Base-by-base conservation (phyloP, 2,888 invertebrate species). In the Epirrita christyi region DNA sequence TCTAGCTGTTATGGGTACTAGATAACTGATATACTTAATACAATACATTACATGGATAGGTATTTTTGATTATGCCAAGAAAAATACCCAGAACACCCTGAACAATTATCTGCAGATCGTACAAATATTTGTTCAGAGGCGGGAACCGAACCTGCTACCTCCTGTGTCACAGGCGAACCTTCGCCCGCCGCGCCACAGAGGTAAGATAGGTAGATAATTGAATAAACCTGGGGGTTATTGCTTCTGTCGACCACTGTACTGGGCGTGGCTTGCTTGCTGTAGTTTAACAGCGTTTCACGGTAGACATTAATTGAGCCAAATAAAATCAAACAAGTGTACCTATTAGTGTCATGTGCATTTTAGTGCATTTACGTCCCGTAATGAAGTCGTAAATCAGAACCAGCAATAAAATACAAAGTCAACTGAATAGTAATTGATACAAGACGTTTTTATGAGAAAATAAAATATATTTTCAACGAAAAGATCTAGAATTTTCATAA, bases 301-400 rank as follows among this genome's bases (percentile, higher is more conserved):
- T 86, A 89, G 81, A 80, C 87, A 86, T 88, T 88, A 88, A 90
- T 90, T 89, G 87, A 75, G 71, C 78, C 75, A 78, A 82, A 81
- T 86, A 76, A 81, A 86, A 85, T 87, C 83, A 86, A 83, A 85
- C 77, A 59, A 61, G 64, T 60, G 50, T 61, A n/a, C n/a, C n/a
- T n/a, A 64, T 63, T 64, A 62, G 63, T 67, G 63, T 62, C 65
- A 67, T 59, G 55, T 67, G 62, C 34, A 45, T 49, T 64, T 66
- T 38, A 67, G 49, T 50, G 55, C 48, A 34, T 36, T 34, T 45
- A 28, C 36, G 45, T 45, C 46, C 32, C 53, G 44, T 52, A 63
- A 67, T 60, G 64, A 59, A 47, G 63, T 28, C 50, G 55, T 64
- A 43, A 67, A 32, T 49, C 49, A 49, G 11, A 48, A 50, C 45